Percentiles rank a stretch among this genome's conserved stretches.
Evolutionary conservation across 2,888 invertebrate species (phyloP).

Genomic region (Chaetogeoica ovagalla): DNA sequence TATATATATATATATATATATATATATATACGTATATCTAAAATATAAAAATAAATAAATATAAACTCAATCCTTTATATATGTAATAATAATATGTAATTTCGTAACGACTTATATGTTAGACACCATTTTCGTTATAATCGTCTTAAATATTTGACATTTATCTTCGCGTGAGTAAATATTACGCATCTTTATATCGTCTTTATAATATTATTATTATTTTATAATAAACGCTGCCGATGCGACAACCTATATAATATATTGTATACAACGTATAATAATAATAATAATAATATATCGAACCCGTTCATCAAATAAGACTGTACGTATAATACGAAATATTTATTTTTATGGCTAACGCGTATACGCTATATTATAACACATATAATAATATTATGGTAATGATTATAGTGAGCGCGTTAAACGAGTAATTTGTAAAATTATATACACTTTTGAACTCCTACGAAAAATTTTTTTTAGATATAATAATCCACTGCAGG

Average conservation of each 20-base stretch:
- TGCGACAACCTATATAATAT: too few relatives aligned
- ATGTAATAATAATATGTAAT: background rate
- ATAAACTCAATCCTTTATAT: background rate
- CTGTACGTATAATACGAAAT: too few relatives aligned
- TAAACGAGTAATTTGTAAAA: background rate
- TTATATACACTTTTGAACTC: background rate
- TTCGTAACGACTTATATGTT: background rate
- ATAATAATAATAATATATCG: too few relatives aligned
- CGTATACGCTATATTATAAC: background rate
- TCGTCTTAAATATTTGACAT: constrained; percentile 10
- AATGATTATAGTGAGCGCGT: background rate
- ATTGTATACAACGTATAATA: too few relatives aligned
- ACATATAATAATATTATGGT: background rate
- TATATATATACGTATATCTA: too few relatives aligned
- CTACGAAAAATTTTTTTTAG: background rate
- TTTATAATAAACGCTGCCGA: too few relatives aligned
- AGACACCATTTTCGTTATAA: constrained; percentile 11
- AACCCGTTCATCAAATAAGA: too few relatives aligned
- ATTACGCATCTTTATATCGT: background rate
- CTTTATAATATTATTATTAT: background rate
- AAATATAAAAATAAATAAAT: too few relatives aligned
- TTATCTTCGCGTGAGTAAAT: constrained; percentile 7
- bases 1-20: too few relatives aligned
- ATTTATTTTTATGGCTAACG: too few relatives aligned
- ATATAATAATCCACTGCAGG: background rate